A percentile compares a stretch with the other conserved stretches of the same genome.
phyloP scores from a whole-genome alignment of 2,797 vertebrate species.

The Synaphobranchus kaupii region DNA sequence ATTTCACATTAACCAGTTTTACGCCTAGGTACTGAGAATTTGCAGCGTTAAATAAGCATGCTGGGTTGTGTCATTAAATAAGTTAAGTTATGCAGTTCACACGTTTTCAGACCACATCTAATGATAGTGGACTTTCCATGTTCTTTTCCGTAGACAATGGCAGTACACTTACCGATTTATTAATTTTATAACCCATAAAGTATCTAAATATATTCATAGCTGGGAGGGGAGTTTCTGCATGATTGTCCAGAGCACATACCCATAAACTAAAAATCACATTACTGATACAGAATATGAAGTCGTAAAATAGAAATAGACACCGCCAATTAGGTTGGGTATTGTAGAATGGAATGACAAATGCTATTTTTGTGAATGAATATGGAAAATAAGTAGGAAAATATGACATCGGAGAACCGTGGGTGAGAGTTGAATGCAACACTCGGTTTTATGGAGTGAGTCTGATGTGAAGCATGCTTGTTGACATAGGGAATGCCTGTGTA shows the following conservation, averaged over 20 bases:
- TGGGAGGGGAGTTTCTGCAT: no score
- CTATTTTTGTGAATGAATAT: background rate
- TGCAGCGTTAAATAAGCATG: background rate
- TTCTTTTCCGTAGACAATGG: background rate
- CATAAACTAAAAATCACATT: background rate
- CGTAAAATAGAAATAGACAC: background rate
- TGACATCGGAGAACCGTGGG: background rate
- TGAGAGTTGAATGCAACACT: background rate
- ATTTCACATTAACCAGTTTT: background rate
- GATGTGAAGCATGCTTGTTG: background rate
- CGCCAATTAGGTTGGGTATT: background rate
- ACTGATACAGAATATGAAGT: background rate
- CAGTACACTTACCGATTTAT: background rate
- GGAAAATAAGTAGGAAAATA: background rate
- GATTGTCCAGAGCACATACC: background rate
- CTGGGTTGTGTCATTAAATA: background rate
- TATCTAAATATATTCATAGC: no score
- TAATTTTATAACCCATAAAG: no score
- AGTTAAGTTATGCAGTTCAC: background rate
- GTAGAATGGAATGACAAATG: background rate
- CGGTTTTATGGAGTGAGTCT: background rate
- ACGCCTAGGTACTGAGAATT: no score
- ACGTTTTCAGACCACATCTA: background rate
- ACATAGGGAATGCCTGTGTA: background rate
- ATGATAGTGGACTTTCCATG: background rate